A percentile compares a stretch with the other conserved stretches of the same genome.
Evolutionary conservation across 2,797 vertebrate species (phyloP).

Genomic region (Florisuga fusca): DNA sequence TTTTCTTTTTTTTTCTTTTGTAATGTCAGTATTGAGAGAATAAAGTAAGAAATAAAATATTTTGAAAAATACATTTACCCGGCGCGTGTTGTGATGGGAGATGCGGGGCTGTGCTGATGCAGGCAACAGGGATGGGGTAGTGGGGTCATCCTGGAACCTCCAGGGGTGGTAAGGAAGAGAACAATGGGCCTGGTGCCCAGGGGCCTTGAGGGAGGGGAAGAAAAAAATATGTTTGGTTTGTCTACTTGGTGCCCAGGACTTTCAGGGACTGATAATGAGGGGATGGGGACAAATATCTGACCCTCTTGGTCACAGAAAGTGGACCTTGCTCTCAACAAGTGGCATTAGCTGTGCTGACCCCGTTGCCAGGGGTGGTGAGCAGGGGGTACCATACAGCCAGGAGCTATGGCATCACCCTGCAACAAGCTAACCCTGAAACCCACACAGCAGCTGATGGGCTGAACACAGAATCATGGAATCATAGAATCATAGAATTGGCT

Average conservation of each 20-base stretch:
- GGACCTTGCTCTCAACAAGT: accelerated
- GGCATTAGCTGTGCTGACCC: not conserved
- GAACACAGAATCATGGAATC: too few relatives aligned
- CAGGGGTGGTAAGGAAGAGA: too few relatives aligned
- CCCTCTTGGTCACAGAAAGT: accelerated
- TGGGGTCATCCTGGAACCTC: too few relatives aligned
- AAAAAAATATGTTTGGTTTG: not conserved
- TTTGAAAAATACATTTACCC: conserved; percentile 60
- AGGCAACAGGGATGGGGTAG: too few relatives aligned
- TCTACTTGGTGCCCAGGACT: not conserved
- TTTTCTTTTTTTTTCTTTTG: conserved; percentile 64
- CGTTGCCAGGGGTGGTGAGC: not conserved
- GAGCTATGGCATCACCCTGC: not conserved
- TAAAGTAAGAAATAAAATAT: conserved; percentile 71
- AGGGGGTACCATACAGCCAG: accelerated
- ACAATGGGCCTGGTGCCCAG: not conserved
- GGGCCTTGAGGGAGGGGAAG: not conserved
- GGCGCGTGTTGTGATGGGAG: accelerated
- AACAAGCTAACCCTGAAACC: too few relatives aligned
- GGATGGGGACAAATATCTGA: accelerated
- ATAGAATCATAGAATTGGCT: too few relatives aligned
- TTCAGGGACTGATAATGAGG: not conserved
- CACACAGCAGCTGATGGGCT: too few relatives aligned
- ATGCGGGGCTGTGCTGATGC: not conserved
- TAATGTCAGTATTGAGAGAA: conserved; percentile 80